Evolutionary conservation across 1,140 invertebrate species (phyloP).

Genomic region (Condylostylus longicornis): DNA sequence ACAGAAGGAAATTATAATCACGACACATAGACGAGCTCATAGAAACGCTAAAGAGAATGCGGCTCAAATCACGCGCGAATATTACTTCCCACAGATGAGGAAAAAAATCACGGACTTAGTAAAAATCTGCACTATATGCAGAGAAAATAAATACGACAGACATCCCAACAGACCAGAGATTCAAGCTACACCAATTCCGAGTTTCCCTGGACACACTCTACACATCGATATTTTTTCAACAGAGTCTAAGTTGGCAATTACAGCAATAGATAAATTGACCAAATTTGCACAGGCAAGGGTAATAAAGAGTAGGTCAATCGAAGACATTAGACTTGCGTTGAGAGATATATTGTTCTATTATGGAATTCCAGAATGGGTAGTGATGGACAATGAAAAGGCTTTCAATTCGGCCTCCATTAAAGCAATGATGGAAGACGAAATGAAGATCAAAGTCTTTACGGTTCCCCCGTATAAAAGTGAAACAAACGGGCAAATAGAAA

Average conservation of each 20-base stretch:
- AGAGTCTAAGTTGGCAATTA: slow-evolving; percentile 2
- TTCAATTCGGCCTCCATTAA: slow-evolving; percentile 10
- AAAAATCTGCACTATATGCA: slow-evolving; percentile 9
- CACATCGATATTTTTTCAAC: slow-evolving; percentile 11
- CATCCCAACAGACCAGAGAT: slow-evolving; percentile 4
- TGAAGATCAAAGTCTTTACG: slow-evolving; percentile 5
- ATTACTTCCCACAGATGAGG: slow-evolving; percentile 10
- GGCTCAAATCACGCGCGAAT: slow-evolving; percentile 9
- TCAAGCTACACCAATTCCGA: slow-evolving; percentile 8
- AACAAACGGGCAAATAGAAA: slow-evolving; percentile 12
- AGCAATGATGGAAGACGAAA: slow-evolving; percentile 9
- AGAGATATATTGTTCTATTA: slow-evolving; percentile 8
- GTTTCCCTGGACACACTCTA: slow-evolving; percentile 8
- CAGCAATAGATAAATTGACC: slow-evolving; percentile 11
- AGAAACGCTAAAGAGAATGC: slow-evolving; percentile 8
- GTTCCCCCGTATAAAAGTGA: slow-evolving; percentile 8
- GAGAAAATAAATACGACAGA: slow-evolving; percentile 11
- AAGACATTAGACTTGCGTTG: slow-evolving; percentile 6
- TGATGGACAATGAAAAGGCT: slow-evolving; percentile 13
- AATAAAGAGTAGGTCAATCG: slow-evolving; percentile 7
- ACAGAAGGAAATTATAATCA: slow-evolving; percentile 7
- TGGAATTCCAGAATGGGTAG: slow-evolving; percentile 10
- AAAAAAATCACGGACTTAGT: slow-evolving; percentile 7
- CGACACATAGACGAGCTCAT: slow-evolving; percentile 10
- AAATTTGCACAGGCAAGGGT: slow-evolving; percentile 8